A percentile compares a stretch with the other conserved stretches of the same genome.
Evolutionary conservation across 2,113 vertebrate species (phyloP).

Genomic region (Oryzias javanicus): DNA sequence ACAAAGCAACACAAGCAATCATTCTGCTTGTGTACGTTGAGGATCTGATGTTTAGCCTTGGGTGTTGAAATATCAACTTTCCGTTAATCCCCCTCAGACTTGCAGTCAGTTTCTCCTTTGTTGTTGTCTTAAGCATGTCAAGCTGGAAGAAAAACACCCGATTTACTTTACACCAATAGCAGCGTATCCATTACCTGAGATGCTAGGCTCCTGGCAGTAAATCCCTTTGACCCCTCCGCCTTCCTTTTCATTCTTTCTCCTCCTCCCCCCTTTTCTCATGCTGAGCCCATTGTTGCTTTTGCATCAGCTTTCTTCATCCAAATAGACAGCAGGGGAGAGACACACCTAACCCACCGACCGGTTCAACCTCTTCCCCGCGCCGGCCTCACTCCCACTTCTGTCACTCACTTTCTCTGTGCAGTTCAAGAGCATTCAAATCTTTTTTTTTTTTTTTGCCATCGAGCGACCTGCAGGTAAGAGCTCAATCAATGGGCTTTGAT

Average conservation of each 20-base stretch:
- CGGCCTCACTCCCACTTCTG: constrained; percentile 34
- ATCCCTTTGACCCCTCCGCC: constrained; percentile 73
- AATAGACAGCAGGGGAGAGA: constrained; percentile 38
- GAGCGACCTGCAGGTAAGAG: constrained; percentile 59
- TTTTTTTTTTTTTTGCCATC: constrained; percentile 58
- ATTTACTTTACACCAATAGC: constrained; percentile 70
- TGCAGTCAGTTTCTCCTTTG: constrained; percentile 64
- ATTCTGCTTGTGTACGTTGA: constrained; percentile 44
- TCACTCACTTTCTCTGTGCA: constrained; percentile 35
- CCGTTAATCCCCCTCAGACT: constrained; percentile 63
- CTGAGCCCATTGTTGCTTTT: constrained; percentile 39
- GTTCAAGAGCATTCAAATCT: constrained; percentile 74
- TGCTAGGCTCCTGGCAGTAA: constrained; percentile 70
- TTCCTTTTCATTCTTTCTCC: constrained; percentile 34
- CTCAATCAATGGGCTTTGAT: constrained; percentile 65
- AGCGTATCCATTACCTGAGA: constrained; percentile 79
- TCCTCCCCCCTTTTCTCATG: constrained; percentile 32
- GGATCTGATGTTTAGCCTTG: constrained; percentile 54
- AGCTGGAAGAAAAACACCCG: constrained; percentile 64
- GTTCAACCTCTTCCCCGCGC: constrained; percentile 31
- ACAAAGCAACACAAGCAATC: constrained; percentile 26
- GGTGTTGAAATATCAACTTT: constrained; percentile 65
- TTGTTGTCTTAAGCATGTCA: constrained; percentile 64
- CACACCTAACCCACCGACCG: constrained; percentile 41
- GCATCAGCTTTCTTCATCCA: constrained; percentile 41